phyloP scores from a whole-genome alignment of 2,113 vertebrate genomes.

The Entelurus aequoreus region DNA sequence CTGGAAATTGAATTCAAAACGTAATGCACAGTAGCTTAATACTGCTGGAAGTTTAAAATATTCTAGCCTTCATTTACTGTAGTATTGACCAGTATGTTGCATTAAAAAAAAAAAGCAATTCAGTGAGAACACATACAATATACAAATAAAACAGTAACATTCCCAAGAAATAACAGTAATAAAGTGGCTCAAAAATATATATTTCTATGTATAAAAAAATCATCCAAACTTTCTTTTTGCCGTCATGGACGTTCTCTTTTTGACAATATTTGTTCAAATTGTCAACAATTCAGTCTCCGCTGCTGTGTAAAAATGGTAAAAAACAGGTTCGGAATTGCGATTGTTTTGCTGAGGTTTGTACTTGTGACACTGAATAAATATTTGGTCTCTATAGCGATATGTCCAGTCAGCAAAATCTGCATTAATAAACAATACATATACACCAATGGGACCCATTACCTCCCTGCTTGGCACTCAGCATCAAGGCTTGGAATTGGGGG shows the following conservation, averaged over 20 bases:
- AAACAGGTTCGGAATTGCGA: neutral
- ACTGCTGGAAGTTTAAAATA: constrained; percentile 26
- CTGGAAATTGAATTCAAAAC: constrained; percentile 9
- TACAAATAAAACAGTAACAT: constrained; percentile 61
- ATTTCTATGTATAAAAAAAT: constrained; percentile 31
- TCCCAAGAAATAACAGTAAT: constrained; percentile 52
- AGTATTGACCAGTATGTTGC: constrained; percentile 41
- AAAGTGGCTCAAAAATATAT: constrained; percentile 67
- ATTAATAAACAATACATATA: constrained; percentile 10
- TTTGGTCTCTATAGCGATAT: constrained; percentile 32
- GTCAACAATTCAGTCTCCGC: constrained; percentile 15
- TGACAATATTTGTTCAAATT: constrained; percentile 39
- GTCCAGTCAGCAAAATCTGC: constrained; percentile 11
- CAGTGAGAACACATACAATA: constrained; percentile 53
- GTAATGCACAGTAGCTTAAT: constrained; percentile 22
- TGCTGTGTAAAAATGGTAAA: neutral
- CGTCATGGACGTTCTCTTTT: constrained; percentile 31
- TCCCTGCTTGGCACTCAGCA: too few species aligned
- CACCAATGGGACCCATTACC: too few species aligned
- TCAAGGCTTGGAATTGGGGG: too few species aligned
- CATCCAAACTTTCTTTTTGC: constrained; percentile 21
- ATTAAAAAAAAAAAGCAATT: constrained; percentile 35
- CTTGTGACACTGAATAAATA: constrained; percentile 25
- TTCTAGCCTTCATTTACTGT: constrained; percentile 51
- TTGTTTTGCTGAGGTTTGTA: constrained; percentile 14